Percentiles rank a stretch among this genome's conserved stretches.
Evolutionary conservation across 2,113 vertebrate genomes (phyloP).

Genomic region (Puntigrus tetrazona): DNA sequence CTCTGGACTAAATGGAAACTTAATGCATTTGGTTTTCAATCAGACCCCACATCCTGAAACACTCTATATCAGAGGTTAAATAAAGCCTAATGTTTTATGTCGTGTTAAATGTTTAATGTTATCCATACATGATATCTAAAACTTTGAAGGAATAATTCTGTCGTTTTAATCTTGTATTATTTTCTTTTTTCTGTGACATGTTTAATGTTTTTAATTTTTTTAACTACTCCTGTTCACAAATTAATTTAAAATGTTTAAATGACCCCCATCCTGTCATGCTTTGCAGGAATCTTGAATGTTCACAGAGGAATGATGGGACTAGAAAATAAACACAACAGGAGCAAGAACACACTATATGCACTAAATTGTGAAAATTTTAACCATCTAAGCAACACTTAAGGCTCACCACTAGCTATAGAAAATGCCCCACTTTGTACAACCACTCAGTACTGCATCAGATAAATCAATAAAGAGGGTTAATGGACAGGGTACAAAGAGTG

Average conservation of each 20-base stretch:
- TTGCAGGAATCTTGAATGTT: background rate
- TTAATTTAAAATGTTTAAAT: background rate
- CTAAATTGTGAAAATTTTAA: conserved; percentile 25
- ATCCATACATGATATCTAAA: conserved; percentile 7
- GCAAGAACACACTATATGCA: background rate
- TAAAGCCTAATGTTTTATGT: background rate
- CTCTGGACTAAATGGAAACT: conserved; percentile 13
- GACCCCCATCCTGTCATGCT: background rate
- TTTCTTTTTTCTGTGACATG: background rate
- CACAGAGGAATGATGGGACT: background rate
- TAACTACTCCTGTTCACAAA: background rate
- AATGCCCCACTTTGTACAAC: conserved; percentile 24
- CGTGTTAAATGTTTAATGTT: background rate
- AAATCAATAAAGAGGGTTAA: conserved; percentile 34
- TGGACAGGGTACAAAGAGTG: background rate
- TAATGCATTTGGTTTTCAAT: conserved; percentile 41
- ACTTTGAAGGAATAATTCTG: background rate
- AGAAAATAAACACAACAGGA: background rate
- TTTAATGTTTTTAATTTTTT: background rate
- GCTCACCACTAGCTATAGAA: conserved; percentile 8
- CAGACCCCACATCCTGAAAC: background rate
- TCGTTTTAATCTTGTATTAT: background rate
- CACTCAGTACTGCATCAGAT: conserved; percentile 29
- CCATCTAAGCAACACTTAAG: conserved; percentile 19
- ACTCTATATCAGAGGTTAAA: background rate